Evolutionary conservation across 1,140 invertebrate species (phyloP), one percentile per base, ranked within the genome.

Genomic region (Portunus trituberculatus): DNA sequence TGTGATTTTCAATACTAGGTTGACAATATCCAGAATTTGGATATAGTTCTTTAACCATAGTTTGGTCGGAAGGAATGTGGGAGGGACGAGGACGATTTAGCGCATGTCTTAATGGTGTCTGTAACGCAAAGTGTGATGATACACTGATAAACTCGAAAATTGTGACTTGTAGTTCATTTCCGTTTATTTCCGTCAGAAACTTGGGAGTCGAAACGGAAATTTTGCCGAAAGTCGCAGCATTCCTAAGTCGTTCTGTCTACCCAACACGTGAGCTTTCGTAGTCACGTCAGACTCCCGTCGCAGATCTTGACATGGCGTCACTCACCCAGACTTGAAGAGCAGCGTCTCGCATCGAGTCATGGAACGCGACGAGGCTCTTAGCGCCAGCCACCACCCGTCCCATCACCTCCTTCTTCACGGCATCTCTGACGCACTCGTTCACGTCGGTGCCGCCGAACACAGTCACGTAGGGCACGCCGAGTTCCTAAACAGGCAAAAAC

Each of bases 391-490:
- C 94, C 83, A 92, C 94, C 32, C 29, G 39, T 14, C 14, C 67
- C 94, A 95, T 95, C 28, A 95, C 32, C 25, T 59, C 84, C 25
- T 16, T 1, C 59, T 88, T 95, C 25, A 16, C 83, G 25, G 82
- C 76, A 10, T 86, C 91, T n/a, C 48, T 84, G 28, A 93, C 52
- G 31, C 91, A 86, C 91, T 92, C 91, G 91, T 95, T 92, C 91
- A 95, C 86, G 48, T 95, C 94, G 8, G 94, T 95, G 0, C 94
- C 94, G 0, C 94, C 94, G 84, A 88, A 95, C 25, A 88, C n/a
- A 25, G 52, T 45, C 83, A 95, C 48, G 86, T 95, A 95, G 32
- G 94, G 94, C 14, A 95, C 29, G 0, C 86, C 86, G 48, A 92
- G 10, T 31, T 86, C 91, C 94, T 95, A 83, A 76, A n/a, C 10